phyloP scores from a whole-genome alignment of 2,888 invertebrate species.

The Disparrhopalites patrizii region DNA sequence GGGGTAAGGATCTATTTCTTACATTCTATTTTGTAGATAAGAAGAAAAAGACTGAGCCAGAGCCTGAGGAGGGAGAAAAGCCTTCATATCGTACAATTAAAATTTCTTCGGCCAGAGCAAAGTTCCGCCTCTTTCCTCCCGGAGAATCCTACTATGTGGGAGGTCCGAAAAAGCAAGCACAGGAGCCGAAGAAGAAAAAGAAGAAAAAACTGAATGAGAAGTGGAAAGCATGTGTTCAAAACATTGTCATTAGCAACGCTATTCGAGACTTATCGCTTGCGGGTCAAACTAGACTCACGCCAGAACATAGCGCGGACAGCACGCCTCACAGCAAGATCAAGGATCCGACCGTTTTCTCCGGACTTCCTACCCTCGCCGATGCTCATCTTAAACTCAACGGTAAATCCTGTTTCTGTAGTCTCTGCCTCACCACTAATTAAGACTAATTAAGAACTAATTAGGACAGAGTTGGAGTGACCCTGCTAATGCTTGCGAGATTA shows the following conservation, averaged over 20 bases:
- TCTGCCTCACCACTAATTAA: too few relatives aligned
- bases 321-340: neutral
- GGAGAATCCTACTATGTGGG: slow-evolving; percentile 14
- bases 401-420: too few relatives aligned
- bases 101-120: slow-evolving; percentile 18
- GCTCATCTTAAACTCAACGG: neutral
- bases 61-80: neutral
- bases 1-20: too few relatives aligned
- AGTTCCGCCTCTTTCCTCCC: slow-evolving; percentile 15
- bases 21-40: neutral
- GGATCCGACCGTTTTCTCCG: slow-evolving; percentile 15
- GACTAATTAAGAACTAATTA: too few relatives aligned
- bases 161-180: neutral
- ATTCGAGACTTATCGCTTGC: slow-evolving; percentile 4
- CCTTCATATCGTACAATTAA: neutral
- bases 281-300: neutral
- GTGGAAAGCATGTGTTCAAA: slow-evolving; percentile 8
- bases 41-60: neutral
- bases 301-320: neutral
- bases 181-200: slow-evolving; percentile 11
- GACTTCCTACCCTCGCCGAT: neutral
- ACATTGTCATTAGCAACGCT: slow-evolving; percentile 5
- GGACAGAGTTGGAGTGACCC: too few relatives aligned
- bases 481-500: too few relatives aligned
- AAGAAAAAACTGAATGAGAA: slow-evolving; percentile 11